Evolutionary conservation across 2,888 invertebrate species (phyloP), one percentile per base, ranked within the genome.

Genomic region (Trilocha varians): DNA sequence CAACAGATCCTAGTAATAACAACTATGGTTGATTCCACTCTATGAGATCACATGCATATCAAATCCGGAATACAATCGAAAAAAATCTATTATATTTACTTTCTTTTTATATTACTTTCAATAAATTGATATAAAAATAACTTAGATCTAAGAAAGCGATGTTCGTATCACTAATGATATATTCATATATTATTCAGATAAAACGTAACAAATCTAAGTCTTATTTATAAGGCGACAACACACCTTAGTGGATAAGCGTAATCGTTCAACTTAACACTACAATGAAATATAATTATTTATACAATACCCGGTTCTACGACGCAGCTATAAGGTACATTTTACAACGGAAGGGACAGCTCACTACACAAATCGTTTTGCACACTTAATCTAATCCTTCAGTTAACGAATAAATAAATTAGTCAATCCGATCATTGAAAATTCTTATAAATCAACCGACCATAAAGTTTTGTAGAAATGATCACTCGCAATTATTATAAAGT

Each of bases 91-190:
- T 67, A 69, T 55, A 62, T 57, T 59, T 65, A 13, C 33, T 16
- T 45, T 59, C 57, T 59, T 59, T 66, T 72, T 72, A 76, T 72
- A 78, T 77, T 75, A 76, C 62, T 65, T 71, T 68, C 64, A 65
- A 78, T 77, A 78, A 71, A 78, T 79, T 77, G 75, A 80, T 80
- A 78, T 73, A 76, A 78, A 78, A 76, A 76, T 83, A 73, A 73
- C 80, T 79, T 82, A 80, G 38, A 49, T 50, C 68, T 75, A 78
- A 62, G 62, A 65, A 62, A 57, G 61, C 59, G 57, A 57, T 57
- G 47, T 45, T 56, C 48, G 47, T 56, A 56, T 37, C 34, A n/a
- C 39, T 45, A 41, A 13, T 33, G 34, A 41, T 38, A 66, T 61
- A 53, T 65, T 58, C 63, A 76, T 73, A 70, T 69, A 71, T 73